phyloP scores from a whole-genome alignment of 2,113 vertebrate genomes.

The Lonchura striata region DNA sequence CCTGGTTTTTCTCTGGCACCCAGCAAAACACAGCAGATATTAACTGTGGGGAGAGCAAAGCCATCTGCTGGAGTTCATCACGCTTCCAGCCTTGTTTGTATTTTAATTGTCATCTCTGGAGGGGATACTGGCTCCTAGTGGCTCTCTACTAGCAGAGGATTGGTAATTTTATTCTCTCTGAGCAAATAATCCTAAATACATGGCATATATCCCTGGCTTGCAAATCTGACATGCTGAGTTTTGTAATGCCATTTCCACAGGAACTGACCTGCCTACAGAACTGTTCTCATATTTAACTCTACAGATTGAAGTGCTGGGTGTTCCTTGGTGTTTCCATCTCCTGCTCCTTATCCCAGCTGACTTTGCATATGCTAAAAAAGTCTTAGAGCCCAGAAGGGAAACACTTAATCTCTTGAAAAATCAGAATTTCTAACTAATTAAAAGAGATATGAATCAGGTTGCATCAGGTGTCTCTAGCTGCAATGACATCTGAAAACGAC shows the following conservation, averaged over 20 bases:
- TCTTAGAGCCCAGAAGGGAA: not conserved
- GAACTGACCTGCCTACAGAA: not conserved
- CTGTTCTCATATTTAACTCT: not conserved
- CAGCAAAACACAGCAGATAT: rapidly evolving
- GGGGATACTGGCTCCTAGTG: not conserved
- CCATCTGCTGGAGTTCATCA: not conserved
- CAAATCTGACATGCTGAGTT: not conserved
- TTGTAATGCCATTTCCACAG: not conserved
- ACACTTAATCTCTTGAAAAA: not conserved
- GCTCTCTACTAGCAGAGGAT: not conserved
- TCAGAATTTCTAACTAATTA: not conserved
- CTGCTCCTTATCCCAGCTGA: not conserved
- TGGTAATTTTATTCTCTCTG: not conserved
- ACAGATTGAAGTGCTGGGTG: not conserved
- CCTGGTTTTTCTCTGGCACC: not conserved
- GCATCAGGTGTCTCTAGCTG: rapidly evolving
- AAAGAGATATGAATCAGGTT: not conserved
- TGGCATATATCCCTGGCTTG: not conserved
- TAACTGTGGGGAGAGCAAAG: not conserved
- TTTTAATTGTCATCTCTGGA: not conserved
- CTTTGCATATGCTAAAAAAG: not conserved
- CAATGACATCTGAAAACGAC: not conserved
- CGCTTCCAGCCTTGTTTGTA: rapidly evolving
- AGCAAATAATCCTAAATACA: not conserved
- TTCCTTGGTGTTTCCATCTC: not conserved